phyloP scores from a whole-genome alignment of 2,113 vertebrate genomes.

The Montifringilla adamsi region DNA sequence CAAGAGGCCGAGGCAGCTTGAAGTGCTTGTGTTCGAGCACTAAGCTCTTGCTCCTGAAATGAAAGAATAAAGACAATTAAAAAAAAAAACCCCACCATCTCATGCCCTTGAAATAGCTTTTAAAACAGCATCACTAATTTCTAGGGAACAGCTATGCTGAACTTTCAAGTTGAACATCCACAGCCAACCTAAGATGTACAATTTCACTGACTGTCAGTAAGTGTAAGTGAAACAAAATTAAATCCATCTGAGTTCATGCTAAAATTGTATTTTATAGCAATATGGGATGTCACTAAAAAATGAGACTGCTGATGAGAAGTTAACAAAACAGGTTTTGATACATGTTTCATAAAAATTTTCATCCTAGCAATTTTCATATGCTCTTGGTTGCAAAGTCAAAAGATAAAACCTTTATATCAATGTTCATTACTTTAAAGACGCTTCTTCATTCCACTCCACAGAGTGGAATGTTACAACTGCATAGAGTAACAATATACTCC shows the following conservation, averaged over 20 bases:
- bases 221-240: background rate
- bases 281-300: background rate
- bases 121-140: background rate
- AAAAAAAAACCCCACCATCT: background rate
- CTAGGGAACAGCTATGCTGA: background rate
- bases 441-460: background rate
- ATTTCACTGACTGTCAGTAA: fast-evolving
- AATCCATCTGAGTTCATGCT: background rate
- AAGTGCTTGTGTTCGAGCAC: conserved; percentile 89
- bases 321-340: background rate
- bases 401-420: background rate
- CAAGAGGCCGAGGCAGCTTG: conserved; percentile 92
- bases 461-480: background rate
- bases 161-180: background rate
- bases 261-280: background rate
- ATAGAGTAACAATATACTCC: fast-evolving
- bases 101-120: background rate
- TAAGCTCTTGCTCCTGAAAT: conserved; percentile 93
- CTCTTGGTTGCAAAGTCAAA: background rate
- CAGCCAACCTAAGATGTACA: background rate
- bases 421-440: background rate
- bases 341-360: background rate
- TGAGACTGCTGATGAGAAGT: background rate
- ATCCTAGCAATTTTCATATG: background rate
- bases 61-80: background rate